phyloP scores from a whole-genome alignment of 2,888 invertebrate species.

The Parochlus steinenii region DNA sequence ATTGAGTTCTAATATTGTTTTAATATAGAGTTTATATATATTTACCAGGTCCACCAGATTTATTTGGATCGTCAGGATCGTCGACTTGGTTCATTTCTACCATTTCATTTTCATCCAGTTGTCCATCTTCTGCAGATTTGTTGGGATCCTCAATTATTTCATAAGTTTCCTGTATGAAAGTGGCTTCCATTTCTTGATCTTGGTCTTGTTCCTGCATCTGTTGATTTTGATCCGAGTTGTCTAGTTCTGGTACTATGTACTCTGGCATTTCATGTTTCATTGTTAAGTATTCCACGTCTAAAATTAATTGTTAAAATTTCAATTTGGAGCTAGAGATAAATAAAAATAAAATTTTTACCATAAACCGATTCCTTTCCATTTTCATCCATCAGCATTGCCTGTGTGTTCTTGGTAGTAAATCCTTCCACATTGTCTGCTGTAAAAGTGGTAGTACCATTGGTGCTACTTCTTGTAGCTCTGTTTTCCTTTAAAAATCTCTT shows the following conservation, averaged over 20 bases:
- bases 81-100: no score
- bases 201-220: conserved; percentile 8
- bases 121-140: no score
- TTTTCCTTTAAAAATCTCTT: conserved; percentile 9
- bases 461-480: conserved; percentile 3
- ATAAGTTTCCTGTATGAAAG: conserved; percentile 10
- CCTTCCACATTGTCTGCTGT: conserved; percentile 8
- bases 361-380: conserved; percentile 11
- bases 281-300: conserved; percentile 11
- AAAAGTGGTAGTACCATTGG: conserved; percentile 2
- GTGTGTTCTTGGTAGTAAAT: conserved; percentile 4
- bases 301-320: no score
- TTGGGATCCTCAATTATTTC: conserved; percentile 11
- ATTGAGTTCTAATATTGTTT: no score
- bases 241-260: conserved; percentile 10
- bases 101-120: conserved; percentile 3
- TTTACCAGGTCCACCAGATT: no score
- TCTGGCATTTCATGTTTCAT: conserved; percentile 11
- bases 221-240: conserved; percentile 9
- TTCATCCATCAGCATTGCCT: conserved; percentile 7
- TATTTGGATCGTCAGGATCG: no score
- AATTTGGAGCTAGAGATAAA: no score
- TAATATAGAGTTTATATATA: no score
- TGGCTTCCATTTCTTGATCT: no score
- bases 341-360: no score